Base-by-base conservation (phyloP, 2,797 vertebrate genomes). In the Echiichthys vipera region DNA sequence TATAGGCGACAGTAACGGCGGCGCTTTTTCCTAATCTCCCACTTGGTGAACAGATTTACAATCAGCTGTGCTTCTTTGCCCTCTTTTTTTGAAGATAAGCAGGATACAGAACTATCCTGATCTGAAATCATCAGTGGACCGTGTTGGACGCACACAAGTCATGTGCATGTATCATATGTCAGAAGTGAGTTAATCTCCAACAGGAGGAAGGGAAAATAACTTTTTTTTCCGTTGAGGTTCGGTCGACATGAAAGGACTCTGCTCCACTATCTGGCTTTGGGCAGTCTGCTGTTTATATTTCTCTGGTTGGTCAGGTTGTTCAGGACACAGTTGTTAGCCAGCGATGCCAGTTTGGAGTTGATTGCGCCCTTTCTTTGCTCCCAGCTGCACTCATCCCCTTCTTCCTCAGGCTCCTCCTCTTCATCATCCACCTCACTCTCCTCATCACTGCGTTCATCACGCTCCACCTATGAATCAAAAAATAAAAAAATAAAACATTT, bases 401-500 rank as follows among this genome's bases (percentile, higher is more conserved):
- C 86, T 12, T 93, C 94, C 1, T 90, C 93, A 2, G 83, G 88
- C 30, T 86, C 72, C 14, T 87, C 89, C 14, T 90, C 92, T 12
- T 96, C 95, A 22, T 96, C 95, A 3, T 96, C 95, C 0, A 43
- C 80, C 24, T 95, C 95, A 39, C 97, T 97, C 47, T 99, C 98
- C 13, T 93, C 94, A 37, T 99, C 97, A 4, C 98, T 99, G 43
- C 97, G 95, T 69, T 96, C 95, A 43, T 99, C 98, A 27, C 94
- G 94, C 43, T 95, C 95, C 87, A 98, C 94, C 97, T 99, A 45
- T 1, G 25, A 51, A 62, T 13, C 36, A 51, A 64, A 22, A 14
- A 36, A 10, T 18, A n/a, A 47, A 3, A 3, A 1, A 14, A 25
- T 53, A 3, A 17, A 20, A 51, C 5, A 7, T 13, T 17, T 22